Percentiles rank a stretch among this genome's conserved stretches.
Evolutionary conservation across 2,797 vertebrate species (phyloP).

Genomic region (Heliangelus exortis): DNA sequence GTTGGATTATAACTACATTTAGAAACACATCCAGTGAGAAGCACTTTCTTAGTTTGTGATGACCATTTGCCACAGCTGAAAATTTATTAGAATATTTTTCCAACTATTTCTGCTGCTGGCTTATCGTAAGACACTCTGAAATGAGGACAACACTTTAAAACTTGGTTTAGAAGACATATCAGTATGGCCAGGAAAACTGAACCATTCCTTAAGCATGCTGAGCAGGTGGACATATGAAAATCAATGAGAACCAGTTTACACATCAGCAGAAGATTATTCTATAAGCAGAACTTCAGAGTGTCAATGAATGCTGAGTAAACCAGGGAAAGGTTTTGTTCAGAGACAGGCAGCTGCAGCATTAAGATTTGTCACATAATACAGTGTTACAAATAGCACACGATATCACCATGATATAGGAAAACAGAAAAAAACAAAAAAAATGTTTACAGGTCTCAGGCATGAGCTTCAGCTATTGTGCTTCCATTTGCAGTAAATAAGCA

Average conservation of each 20-base stretch:
- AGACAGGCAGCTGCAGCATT: neutral
- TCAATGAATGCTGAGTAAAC: conserved; percentile 10
- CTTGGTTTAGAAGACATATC: neutral
- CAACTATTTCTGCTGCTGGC: neutral
- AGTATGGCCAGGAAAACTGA: neutral
- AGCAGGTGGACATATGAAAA: neutral
- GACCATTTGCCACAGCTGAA: neutral
- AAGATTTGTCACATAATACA: neutral
- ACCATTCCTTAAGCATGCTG: neutral
- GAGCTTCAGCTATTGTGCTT: neutral
- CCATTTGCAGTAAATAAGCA: neutral
- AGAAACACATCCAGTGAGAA: neutral
- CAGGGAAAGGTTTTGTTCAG: neutral
- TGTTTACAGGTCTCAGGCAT: neutral
- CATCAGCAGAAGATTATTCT: neutral
- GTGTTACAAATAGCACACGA: neutral
- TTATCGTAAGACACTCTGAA: neutral
- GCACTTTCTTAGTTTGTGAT: neutral
- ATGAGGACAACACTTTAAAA: neutral
- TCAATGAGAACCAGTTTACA: neutral
- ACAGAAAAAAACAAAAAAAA: neutral
- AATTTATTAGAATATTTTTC: neutral
- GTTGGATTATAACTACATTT: neutral
- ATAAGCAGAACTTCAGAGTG: neutral
- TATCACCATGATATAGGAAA: neutral